Evolutionary conservation across 2,113 vertebrate species (phyloP), one percentile per base, ranked within the genome.

Genomic region (Balaeniceps rex): DNA sequence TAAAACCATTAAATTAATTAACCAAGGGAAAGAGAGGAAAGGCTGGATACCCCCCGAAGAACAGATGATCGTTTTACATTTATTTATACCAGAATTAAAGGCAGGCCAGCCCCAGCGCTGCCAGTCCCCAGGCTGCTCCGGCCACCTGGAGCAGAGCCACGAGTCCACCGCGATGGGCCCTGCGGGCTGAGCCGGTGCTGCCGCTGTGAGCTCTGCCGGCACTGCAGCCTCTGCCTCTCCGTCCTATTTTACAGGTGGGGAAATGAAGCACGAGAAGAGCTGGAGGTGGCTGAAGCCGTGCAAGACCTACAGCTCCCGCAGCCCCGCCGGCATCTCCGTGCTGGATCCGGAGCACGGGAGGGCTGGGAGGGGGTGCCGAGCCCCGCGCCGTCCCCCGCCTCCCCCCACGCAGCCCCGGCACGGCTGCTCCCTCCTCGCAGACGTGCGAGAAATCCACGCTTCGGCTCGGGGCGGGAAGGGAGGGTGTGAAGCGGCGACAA

Each of bases 1-100:
- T 44, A 94, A 95, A 96, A 36, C 94, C 96, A 97, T 97, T 97
- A 97, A 95, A 98, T 97, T 97, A 97, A 97, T 97, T 97, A 97
- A 87, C 70, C 55, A 31, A 75, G 95, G 90, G 95, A 89, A 87
- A 55, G 83, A 54, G 87, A 93, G 82, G 93, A 44, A 55, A 77
- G 83, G 84, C 70, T 60, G 78, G 65, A 54, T 77, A 63, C 63
- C 93, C 82, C 94, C 78, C 18, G 9, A 93, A 82, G 94, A 90
- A 23, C 83, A 71, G 80, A 55, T 22, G 52, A 83, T 84, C 1
- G 11, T 58, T 79, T 76, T 44, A 19, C 47, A 10, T 88, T 88
- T 94, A 34, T 96, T 89, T 64, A 26, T 31, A 34, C 65, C 70
- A 4, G 6, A 52, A 38, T 71, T 52, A 29, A 14, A 54, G 81